These are phyloP conservation scores for Troides aeacus DNA, from an alignment of 2,888 invertebrate genomes.

Conservation along the genomic window DNA sequence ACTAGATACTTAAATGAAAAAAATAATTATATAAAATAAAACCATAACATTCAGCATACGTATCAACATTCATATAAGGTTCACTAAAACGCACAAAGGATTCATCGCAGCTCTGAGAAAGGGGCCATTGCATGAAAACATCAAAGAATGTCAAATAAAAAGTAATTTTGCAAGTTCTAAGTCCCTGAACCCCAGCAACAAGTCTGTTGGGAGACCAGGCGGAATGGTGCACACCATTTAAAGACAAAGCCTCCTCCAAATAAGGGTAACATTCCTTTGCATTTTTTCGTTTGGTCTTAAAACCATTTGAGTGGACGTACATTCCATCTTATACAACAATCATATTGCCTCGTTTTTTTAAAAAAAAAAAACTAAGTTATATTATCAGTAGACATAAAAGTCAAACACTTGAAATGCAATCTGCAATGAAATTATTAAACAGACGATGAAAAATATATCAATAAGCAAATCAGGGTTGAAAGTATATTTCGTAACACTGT, in stretches of 20 bases:
- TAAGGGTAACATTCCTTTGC: conserved; percentile 31
- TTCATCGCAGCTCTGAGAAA: conserved; percentile 20
- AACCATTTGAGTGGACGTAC: conserved; percentile 30
- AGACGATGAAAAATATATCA: conserved; percentile 4
- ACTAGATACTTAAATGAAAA: too few relatives aligned
- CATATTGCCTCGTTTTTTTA: conserved; percentile 14
- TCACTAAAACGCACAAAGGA: conserved; percentile 18
- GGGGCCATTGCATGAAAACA: conserved; percentile 30
- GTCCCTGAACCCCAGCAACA: conserved; percentile 29
- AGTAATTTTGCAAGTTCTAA: conserved; percentile 38
- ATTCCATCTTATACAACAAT: conserved; percentile 34
- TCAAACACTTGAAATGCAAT: conserved; percentile 9
- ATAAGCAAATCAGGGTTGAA: background rate
- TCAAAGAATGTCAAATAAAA: conserved; percentile 36
- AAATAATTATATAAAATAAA: background rate
- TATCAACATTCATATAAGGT: conserved; percentile 5
- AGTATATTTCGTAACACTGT: background rate
- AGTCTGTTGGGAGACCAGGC: conserved; percentile 27
- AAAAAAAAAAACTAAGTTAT: conserved; percentile 17
- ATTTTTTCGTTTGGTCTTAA: conserved; percentile 28
- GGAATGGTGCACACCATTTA: conserved; percentile 26
- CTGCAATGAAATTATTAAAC: conserved; percentile 21
- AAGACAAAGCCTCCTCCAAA: conserved; percentile 23
- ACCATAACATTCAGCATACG: background rate
- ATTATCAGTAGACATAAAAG: conserved; percentile 10